Base-by-base conservation (phyloP, 2,113 vertebrate genomes). In the Notarius quadriscutis region DNA sequence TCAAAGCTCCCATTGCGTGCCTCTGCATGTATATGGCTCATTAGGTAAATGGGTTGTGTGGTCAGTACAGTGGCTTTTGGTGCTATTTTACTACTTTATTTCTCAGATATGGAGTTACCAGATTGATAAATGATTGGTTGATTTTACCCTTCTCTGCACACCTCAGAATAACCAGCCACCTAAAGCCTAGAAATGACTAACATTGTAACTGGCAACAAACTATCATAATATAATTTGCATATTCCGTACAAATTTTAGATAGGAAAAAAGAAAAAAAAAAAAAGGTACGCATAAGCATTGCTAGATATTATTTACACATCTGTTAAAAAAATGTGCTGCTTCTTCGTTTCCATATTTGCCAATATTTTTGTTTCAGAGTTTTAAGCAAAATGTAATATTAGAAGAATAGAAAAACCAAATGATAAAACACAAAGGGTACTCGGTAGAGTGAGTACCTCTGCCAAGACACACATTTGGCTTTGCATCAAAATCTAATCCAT, bases 41-140 rank as follows among this genome's bases (percentile, higher is more conserved):
- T 78, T 84, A 50, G 55, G 57, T 60, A 74, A 60, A 79, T 50
- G 20, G 77, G 74, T 62, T 85, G 55, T 87, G 87, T 89, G 89
- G 87, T 89, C 60, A 60, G 20, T 83, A 57, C 20, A 50, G 85
- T 83, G 89, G 89, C 81, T 85, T 71, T 57, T 79, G n/a, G 58
- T 79, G 72, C 60, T n/a, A 75, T 83, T 87, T 82, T 62, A 50
- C 55, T 78, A 53, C 69, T 69, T 48, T 15, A 14, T 55, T 60
- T 69, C 63, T 86, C 50, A 67, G 53, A 50, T 50, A 10, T 14
- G 30, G 48, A 86, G 51, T 71, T 81, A 57, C 51, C 17, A 7
- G 50, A 79, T 58, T 81, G 62, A 63, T 18, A 11, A 8, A 27
- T 27, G 53, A 67, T 79, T 53, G 75, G 60, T 34, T 63, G 34